These are phyloP conservation scores for Delichon dasypus DNA, from an alignment of 2,797 vertebrate genomes.

Conservation along the genomic window DNA sequence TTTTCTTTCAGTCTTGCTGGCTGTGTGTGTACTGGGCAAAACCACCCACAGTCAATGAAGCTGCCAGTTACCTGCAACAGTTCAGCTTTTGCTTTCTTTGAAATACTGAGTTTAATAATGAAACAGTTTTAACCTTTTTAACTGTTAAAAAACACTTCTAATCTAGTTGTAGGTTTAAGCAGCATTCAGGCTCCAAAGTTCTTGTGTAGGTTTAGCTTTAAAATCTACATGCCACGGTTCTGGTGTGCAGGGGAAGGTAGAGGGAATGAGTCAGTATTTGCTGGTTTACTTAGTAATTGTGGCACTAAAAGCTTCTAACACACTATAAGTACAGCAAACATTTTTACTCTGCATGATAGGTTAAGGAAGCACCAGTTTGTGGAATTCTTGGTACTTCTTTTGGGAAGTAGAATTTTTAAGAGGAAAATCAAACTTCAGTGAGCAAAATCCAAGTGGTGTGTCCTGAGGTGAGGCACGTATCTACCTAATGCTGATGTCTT, in stretches of 20 bases:
- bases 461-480: not conserved
- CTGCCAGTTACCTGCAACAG: not conserved
- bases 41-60: not conserved
- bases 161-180: not conserved
- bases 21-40: not conserved
- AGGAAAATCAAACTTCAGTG: not conserved
- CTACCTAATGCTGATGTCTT: not conserved
- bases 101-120: not conserved
- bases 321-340: not conserved
- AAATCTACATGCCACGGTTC: not conserved
- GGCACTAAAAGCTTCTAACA: not conserved
- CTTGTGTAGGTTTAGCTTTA: not conserved
- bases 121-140: not conserved
- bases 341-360: not conserved
- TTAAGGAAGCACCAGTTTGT: not conserved
- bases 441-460: not conserved
- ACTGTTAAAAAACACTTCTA: not conserved
- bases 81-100: not conserved
- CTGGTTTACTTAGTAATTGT: not conserved
- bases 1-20: constrained; percentile 25
- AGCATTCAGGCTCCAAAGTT: not conserved
- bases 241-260: not conserved
- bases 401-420: not conserved
- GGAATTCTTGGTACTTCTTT: not conserved
- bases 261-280: not conserved